A percentile compares a stretch with the other conserved stretches of the same genome.
These are phyloP conservation scores for Drosophila glabriapex DNA, from an alignment of 2,888 invertebrate genomes.

Conservation along the genomic window DNA sequence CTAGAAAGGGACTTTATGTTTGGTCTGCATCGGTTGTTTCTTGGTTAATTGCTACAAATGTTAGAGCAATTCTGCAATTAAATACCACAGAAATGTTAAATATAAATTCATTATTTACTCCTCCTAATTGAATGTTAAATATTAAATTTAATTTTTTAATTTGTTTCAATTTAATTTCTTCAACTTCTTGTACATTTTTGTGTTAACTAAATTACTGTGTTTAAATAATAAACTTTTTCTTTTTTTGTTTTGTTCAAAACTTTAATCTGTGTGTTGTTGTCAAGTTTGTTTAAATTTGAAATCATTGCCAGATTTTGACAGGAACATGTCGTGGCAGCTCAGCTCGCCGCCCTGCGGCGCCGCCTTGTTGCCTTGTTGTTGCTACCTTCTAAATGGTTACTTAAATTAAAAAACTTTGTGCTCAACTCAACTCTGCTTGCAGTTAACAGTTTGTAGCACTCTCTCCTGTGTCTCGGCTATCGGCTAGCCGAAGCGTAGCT, in stretches of 20 bases:
- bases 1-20: neutral
- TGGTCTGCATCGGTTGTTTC: neutral
- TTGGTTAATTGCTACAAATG: neutral
- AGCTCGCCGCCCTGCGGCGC: slow-evolving; percentile 4
- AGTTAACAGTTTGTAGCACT: slow-evolving; percentile 36
- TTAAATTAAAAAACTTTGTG: slow-evolving; percentile 71
- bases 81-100: neutral
- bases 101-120: neutral
- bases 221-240: neutral
- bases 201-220: too few species aligned
- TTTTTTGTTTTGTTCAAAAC: neutral
- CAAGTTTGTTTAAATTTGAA: slow-evolving; percentile 3
- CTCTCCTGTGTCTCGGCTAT: neutral
- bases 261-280: slow-evolving; percentile 8
- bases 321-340: neutral
- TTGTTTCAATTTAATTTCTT: neutral
- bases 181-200: neutral
- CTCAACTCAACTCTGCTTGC: slow-evolving; percentile 35
- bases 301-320: slow-evolving; percentile 6
- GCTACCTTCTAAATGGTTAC: slow-evolving; percentile 56
- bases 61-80: neutral
- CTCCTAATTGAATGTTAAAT: neutral
- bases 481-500: neutral
- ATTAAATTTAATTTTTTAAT: neutral
- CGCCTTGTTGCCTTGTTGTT: neutral